Base-by-base conservation (phyloP, 2,113 vertebrate genomes). In the Coracopsis vasa region DNA sequence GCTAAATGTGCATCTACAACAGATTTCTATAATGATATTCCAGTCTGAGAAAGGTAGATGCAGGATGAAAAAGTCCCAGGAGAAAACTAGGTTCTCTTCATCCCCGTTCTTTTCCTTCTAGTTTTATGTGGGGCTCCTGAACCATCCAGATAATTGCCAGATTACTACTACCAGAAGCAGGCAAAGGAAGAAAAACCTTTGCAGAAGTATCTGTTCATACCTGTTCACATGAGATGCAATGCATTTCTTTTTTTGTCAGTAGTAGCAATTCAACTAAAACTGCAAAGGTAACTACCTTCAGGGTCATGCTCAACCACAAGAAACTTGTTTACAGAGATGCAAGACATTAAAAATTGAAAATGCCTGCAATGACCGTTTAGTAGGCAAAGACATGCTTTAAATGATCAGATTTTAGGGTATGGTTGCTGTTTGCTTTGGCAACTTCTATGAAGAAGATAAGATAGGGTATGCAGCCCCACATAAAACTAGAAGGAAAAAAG, bases 261-360 rank as follows among this genome's bases (percentile, higher is more conserved):
- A 82, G 41, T 27, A 91, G 14, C 28, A 91, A 67, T 25, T 41
- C 67, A 95, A 78, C 80, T 89, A 95, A 94, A 95, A 88, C 51
- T 4, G 1, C 81, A 82, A 85, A 96, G 84, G 85, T 71, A 91
- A 96, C 90, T 91, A 95, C 70, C 77, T 90, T 86, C 51, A 92
- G 88, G 60, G 70, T 94, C 73, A 74, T 42, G 73, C 24, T 16
- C 82, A 86, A 88, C 39, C 86, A 95, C 87, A 37, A 65, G 86
- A 98, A 98, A 96, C 33, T 87, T 90, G 79, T 90, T 96, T 92
- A 95, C 72, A 94, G 88, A 88, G 95, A 96, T 87, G 67, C 10
- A 47, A 66, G 79, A 94, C 53, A 80, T 16, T 64, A 94, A 94
- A 97, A 97, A 80, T 90, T 56, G 96, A 92, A 97, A 97, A 92